phyloP scores from a whole-genome alignment of 2,113 vertebrate genomes.

The Tauraco erythrolophus region DNA sequence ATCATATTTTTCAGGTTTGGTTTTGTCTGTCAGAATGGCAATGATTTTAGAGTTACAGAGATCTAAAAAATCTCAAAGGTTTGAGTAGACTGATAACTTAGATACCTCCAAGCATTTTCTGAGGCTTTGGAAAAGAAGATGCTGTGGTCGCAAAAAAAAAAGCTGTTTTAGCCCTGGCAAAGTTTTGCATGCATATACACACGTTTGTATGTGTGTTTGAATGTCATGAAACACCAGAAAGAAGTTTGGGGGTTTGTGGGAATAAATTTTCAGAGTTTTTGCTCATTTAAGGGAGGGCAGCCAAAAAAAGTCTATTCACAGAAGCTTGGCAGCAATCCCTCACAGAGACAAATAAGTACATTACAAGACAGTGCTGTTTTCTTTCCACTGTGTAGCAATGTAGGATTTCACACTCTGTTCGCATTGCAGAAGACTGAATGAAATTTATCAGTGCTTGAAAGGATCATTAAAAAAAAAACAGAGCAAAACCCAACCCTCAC shows the following conservation, averaged over 20 bases:
- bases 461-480: neutral
- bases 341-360: conserved; percentile 30
- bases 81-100: neutral
- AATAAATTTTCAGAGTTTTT: conserved; percentile 56
- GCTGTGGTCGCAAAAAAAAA: neutral
- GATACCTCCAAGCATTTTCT: neutral
- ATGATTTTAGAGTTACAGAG: neutral
- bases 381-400: neutral
- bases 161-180: neutral
- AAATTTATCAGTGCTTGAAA: neutral
- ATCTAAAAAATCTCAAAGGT: neutral
- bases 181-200: neutral
- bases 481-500: neutral
- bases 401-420: conserved; percentile 1
- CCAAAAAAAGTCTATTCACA: conserved; percentile 48
- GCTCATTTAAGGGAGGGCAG: conserved; percentile 29
- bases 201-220: neutral
- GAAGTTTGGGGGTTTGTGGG: conserved; percentile 35
- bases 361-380: conserved; percentile 34
- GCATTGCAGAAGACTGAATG: neutral
- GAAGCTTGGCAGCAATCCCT: conserved; percentile 57
- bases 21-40: neutral
- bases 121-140: neutral
- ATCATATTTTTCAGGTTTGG: neutral
- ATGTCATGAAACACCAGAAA: conserved; percentile 29